Evolutionary conservation across 2,113 vertebrate species (phyloP).

Genomic region (Cisticola juncidis): DNA sequence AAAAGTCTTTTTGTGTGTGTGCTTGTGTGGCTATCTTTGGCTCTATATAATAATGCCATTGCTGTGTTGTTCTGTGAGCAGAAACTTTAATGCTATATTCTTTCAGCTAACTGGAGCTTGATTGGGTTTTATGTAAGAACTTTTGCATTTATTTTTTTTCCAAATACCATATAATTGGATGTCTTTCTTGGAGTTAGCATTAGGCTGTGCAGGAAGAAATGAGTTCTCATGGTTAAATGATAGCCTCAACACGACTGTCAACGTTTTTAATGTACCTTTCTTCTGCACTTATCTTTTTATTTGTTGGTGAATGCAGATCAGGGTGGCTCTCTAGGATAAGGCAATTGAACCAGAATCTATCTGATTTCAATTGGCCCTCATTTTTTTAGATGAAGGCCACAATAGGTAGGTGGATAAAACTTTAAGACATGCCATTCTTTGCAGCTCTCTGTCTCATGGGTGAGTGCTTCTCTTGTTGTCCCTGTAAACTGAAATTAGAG

Average conservation of each 20-base stretch:
- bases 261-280: not conserved
- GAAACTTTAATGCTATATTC: slow-evolving; percentile 7
- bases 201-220: not conserved
- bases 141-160: not conserved
- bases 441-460: not conserved
- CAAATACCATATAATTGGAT: not conserved
- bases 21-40: not conserved
- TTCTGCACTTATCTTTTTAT: not conserved
- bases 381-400: not conserved
- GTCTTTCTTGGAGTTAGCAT: not conserved
- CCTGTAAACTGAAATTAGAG: not conserved
- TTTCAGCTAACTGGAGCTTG: slow-evolving; percentile 30
- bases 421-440: not conserved
- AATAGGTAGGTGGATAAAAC: not conserved
- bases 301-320: not conserved
- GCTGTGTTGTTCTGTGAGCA: slow-evolving; percentile 1
- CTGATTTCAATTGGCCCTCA: not conserved
- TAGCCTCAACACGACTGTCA: not conserved
- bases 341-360: not conserved
- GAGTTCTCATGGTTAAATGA: not conserved
- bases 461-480: not conserved
- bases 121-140: slow-evolving; percentile 6
- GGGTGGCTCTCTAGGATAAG: not conserved
- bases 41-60: not conserved
- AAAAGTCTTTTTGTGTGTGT: not conserved